Conservation (phyloP, 2,797 vertebrate genomes). For the Thaleichthys pacificus region DNA sequence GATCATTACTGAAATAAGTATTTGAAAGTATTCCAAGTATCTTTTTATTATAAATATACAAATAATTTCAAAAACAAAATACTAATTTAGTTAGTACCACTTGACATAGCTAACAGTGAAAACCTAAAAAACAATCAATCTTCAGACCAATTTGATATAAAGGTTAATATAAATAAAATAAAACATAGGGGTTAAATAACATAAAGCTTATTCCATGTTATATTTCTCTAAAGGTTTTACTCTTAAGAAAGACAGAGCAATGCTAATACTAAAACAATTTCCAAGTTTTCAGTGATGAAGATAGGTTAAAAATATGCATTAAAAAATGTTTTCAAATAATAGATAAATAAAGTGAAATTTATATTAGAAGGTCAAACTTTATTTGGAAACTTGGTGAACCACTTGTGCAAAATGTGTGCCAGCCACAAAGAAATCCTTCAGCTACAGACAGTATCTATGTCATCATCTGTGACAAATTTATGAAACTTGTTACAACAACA, state of each 20-base stretch:
- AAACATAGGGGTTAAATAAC: conserved; percentile 11
- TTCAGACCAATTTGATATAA: conserved; percentile 20
- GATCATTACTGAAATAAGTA: background rate
- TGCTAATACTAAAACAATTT: conserved; percentile 22
- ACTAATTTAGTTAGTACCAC: background rate
- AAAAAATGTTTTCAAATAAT: conserved; percentile 37
- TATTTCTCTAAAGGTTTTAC: conserved; percentile 37
- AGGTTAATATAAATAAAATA: conserved; percentile 50
- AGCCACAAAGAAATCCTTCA: conserved; percentile 60
- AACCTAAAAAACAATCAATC: background rate
- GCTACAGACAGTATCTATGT: conserved; percentile 31
- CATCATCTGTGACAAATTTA: conserved; percentile 36
- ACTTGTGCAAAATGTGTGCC: conserved; percentile 69
- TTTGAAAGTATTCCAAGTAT: background rate
- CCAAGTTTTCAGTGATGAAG: background rate
- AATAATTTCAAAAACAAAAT: conserved; percentile 48
- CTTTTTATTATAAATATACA: conserved; percentile 73
- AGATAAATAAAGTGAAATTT: conserved; percentile 62
- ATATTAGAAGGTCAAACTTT: conserved; percentile 50
- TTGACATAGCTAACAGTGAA: conserved; percentile 5
- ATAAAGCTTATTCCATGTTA: conserved; percentile 41
- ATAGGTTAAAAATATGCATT: background rate
- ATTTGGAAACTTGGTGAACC: conserved; percentile 44
- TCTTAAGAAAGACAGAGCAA: conserved; percentile 32
- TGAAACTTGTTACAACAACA: conserved; percentile 22